Evolutionary conservation across 2,888 invertebrate genomes (phyloP).

Genomic region (Melanchra persicariae): DNA sequence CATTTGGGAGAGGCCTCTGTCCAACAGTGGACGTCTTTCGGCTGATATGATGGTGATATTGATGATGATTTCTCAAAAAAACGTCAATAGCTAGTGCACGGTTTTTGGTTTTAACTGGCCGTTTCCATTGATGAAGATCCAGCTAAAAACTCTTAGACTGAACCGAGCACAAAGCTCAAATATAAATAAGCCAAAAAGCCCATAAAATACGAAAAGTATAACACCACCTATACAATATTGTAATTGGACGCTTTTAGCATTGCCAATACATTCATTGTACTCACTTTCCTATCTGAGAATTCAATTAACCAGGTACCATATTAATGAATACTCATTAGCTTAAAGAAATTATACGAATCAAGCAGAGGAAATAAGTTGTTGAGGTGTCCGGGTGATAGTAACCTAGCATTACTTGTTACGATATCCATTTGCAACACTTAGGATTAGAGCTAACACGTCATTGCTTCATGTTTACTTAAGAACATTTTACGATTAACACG

Average conservation of each 20-base stretch:
- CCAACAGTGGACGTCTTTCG: too few species aligned
- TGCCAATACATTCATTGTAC: conserved; percentile 22
- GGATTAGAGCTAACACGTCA: conserved; percentile 13
- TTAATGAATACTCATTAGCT: conserved; percentile 32
- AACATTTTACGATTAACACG: background rate
- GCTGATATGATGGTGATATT: too few species aligned
- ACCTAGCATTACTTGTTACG: conserved; percentile 29
- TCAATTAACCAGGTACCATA: conserved; percentile 12
- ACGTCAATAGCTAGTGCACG: too few species aligned
- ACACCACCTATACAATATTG: background rate
- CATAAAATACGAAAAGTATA: too few species aligned
- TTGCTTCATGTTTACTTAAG: conserved; percentile 35
- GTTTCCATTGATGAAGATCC: too few species aligned
- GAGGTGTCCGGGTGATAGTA: conserved; percentile 8
- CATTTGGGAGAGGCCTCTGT: too few species aligned
- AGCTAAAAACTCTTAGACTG: too few species aligned
- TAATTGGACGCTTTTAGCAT: background rate
- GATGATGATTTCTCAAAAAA: too few species aligned
- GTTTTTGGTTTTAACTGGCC: too few species aligned
- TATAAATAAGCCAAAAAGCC: too few species aligned
- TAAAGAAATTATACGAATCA: conserved; percentile 38
- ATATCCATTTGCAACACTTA: conserved; percentile 27
- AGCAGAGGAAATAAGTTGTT: conserved; percentile 44
- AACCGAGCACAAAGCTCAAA: too few species aligned
- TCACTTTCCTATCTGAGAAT: conserved; percentile 23